Conservation (phyloP, 2,888 invertebrate genomes). For the Odontomyia ornata region DNA sequence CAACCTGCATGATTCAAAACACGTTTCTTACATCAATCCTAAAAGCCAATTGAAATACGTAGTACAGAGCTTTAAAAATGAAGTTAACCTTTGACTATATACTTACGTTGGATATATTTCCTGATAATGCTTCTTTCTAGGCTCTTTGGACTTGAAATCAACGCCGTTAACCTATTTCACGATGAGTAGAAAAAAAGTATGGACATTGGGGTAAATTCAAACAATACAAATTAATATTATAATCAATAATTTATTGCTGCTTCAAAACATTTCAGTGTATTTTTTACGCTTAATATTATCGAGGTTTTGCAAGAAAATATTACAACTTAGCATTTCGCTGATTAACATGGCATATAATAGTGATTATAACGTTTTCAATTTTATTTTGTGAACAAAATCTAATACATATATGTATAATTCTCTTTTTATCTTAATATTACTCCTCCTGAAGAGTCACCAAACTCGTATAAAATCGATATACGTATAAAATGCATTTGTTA, state of each 20-base stretch:
- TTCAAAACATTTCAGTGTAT: slow-evolving; percentile 43
- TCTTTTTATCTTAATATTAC: neutral
- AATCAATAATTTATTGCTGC: slow-evolving; percentile 34
- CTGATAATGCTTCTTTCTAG: slow-evolving; percentile 31
- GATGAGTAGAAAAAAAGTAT: neutral
- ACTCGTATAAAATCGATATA: neutral
- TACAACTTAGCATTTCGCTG: neutral
- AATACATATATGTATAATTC: neutral
- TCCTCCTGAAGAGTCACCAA: neutral
- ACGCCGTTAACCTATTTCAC: neutral
- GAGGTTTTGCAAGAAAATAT: neutral
- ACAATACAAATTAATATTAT: slow-evolving; percentile 16
- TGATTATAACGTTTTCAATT: neutral
- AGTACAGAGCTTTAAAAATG: too few species aligned
- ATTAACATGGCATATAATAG: neutral
- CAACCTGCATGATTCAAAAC: too few species aligned
- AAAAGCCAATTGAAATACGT: too few species aligned
- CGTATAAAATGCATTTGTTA: neutral
- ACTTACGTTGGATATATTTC: slow-evolving; percentile 42
- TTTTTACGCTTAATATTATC: neutral
- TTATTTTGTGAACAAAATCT: neutral
- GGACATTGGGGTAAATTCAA: slow-evolving; percentile 5
- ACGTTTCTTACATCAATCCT: too few species aligned
- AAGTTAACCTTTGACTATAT: too few species aligned
- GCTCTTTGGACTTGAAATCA: slow-evolving; percentile 1